Evolutionary conservation across 2,888 invertebrate species (phyloP), one percentile per base, ranked within the genome.

Genomic region (Argyresthia goedartella): DNA sequence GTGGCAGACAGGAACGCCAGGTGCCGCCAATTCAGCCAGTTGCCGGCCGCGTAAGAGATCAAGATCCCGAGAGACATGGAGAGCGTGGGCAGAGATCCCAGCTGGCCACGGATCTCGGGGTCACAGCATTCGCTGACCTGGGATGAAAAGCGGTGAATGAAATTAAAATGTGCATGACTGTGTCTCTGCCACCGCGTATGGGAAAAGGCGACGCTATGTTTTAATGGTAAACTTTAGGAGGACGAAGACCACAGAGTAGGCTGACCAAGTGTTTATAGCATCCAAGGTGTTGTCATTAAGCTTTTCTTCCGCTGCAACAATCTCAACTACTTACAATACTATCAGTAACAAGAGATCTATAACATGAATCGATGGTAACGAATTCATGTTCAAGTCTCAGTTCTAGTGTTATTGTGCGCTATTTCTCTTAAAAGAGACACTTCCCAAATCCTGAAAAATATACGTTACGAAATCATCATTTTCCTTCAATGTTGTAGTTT

Each of bases 61-160:
- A 92, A 74, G 56, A 92, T 90, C 1, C 92, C 92, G 11, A 89
- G 59, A 0, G 91, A 90, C 81, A 91, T 89, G 51, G 88, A 89
- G 13, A 92, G 75, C n/a, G 91, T 89, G 1, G 91, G 90, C 49
- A 91, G 75, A 0, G 91, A 89, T 0, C 91, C 91, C 15, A 92
- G 72, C 9, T 89, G 76, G 1, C 92, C 92, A 11, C 92, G 86
- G 52, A 90, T 87, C 58, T 89, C 87, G 0, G 90, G 88, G 52
- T 90, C 88, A 8, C 91, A 88, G 61, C 91, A 90, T 67, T 92
- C 92, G 60, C 88, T 88, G 52, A 89, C 88, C 89, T 89, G 62
- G 1, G 25, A 25, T 25, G 6, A 25, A 2, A 25, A 25, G 6
- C 44, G 33, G 11, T 25, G 25, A 25, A 42, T 9, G 2, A n/a